A percentile compares a stretch with the other conserved stretches of the same genome.
Conservation (phyloP, 2,113 vertebrate species). For the Leptosomus discolor region DNA sequence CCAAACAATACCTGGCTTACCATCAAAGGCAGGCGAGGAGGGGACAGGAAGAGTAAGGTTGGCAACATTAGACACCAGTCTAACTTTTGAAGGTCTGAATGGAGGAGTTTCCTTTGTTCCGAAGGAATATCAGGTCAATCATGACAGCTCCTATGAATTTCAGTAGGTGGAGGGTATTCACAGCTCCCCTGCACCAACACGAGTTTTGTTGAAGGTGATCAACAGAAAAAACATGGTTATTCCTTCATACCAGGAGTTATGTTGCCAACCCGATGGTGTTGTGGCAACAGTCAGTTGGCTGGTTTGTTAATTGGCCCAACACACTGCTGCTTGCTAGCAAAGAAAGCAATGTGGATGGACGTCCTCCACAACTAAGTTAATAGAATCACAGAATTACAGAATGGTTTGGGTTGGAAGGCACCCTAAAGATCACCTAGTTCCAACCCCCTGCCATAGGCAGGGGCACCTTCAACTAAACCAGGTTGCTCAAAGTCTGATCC, state of each 20-base stretch:
- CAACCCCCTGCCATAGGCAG: no score
- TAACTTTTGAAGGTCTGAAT: not conserved
- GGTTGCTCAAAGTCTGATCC: not conserved
- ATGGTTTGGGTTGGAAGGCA: not conserved
- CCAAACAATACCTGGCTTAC: not conserved
- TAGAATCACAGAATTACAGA: not conserved
- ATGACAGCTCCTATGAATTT: not conserved
- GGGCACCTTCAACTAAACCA: not conserved
- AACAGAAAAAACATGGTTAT: not conserved
- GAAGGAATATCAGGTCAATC: not conserved
- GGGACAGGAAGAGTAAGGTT: not conserved
- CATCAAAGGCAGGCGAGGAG: not conserved
- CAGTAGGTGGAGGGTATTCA: not conserved
- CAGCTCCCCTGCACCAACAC: rapidly evolving
- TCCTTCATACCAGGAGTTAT: not conserved
- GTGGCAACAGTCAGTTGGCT: not conserved
- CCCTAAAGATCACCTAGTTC: not conserved
- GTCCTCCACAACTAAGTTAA: not conserved
- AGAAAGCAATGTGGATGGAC: not conserved
- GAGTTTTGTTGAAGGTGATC: not conserved
- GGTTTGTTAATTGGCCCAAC: not conserved
- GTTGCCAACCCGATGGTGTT: not conserved
- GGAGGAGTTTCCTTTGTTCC: not conserved
- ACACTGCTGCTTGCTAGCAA: not conserved
- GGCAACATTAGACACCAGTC: not conserved